Percentiles rank a stretch among this genome's conserved stretches.
Conservation (phyloP, 2,797 vertebrate species). For the Arctocebus calabarensis region DNA sequence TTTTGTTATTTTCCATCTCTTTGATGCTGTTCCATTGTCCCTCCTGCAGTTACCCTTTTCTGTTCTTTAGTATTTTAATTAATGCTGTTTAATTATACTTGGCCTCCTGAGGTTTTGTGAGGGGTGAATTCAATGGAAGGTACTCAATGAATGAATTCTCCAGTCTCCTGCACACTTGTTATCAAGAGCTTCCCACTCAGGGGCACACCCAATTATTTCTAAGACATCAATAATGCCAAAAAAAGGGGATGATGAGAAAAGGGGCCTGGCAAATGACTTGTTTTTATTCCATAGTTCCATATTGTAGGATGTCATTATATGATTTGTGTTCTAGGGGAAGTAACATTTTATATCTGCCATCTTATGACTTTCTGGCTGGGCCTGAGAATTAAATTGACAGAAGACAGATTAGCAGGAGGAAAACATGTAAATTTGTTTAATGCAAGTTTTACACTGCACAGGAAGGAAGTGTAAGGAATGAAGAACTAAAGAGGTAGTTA, state of each 20-base stretch:
- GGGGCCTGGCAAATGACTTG: neutral
- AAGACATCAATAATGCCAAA: neutral
- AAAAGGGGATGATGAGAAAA: neutral
- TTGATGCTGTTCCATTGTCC: conserved; percentile 43
- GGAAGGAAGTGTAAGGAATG: neutral
- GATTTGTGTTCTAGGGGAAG: neutral
- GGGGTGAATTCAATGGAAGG: neutral
- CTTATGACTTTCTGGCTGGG: neutral
- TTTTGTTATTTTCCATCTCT: conserved; percentile 59
- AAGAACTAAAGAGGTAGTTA: neutral
- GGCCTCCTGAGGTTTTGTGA: conserved; percentile 52
- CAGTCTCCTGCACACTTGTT: neutral
- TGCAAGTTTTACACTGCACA: neutral
- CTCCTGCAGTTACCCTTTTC: conserved; percentile 67
- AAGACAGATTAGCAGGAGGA: neutral
- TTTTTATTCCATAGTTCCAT: neutral
- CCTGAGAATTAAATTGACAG: neutral
- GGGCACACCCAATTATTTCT: neutral
- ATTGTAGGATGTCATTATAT: neutral
- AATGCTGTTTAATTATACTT: conserved; percentile 73
- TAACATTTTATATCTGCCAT: neutral
- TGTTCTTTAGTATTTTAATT: conserved; percentile 74
- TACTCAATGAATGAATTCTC: neutral
- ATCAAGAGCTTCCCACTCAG: neutral
- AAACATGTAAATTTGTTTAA: neutral